Conservation (phyloP, 2,113 vertebrate species). For the Oryzias celebensis region DNA sequence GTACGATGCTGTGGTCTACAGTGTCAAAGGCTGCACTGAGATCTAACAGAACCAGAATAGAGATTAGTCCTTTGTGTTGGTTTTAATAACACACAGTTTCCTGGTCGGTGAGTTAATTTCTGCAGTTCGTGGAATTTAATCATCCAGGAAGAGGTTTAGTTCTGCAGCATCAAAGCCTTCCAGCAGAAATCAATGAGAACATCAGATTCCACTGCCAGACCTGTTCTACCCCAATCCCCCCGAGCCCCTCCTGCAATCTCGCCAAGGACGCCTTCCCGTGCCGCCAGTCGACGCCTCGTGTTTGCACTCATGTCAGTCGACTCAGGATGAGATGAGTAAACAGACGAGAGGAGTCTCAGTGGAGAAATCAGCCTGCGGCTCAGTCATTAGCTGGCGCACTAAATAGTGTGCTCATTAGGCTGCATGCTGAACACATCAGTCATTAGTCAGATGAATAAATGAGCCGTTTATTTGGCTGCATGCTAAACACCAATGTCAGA, state of each 20-base stretch:
- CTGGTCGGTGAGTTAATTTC: no score
- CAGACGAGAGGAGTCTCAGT: slow-evolving; percentile 57
- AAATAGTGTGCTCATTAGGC: slow-evolving; percentile 63
- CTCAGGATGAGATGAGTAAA: slow-evolving; percentile 57
- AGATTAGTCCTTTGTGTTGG: no score
- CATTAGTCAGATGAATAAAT: slow-evolving; percentile 67
- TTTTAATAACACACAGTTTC: no score
- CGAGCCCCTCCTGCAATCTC: not conserved
- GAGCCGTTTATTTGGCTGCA: slow-evolving; percentile 60
- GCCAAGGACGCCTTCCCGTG: slow-evolving; percentile 1
- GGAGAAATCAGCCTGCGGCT: slow-evolving; percentile 63
- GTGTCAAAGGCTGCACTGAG: no score
- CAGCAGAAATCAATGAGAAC: no score
- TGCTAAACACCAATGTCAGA: slow-evolving; percentile 56
- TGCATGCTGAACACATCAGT: slow-evolving; percentile 64
- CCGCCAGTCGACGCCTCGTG: not conserved
- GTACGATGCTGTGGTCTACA: no score
- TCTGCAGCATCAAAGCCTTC: no score
- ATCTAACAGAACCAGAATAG: no score
- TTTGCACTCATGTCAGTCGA: slow-evolving; percentile 8
- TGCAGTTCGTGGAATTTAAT: no score
- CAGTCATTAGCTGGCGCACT: slow-evolving; percentile 59
- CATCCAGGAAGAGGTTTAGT: no score
- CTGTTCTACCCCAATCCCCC: not conserved
- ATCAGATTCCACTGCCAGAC: no score